A percentile compares a stretch with the other conserved stretches of the same genome.
phyloP scores from a whole-genome alignment of 2,113 vertebrate genomes.

The Chelonoidis abingdonii region DNA sequence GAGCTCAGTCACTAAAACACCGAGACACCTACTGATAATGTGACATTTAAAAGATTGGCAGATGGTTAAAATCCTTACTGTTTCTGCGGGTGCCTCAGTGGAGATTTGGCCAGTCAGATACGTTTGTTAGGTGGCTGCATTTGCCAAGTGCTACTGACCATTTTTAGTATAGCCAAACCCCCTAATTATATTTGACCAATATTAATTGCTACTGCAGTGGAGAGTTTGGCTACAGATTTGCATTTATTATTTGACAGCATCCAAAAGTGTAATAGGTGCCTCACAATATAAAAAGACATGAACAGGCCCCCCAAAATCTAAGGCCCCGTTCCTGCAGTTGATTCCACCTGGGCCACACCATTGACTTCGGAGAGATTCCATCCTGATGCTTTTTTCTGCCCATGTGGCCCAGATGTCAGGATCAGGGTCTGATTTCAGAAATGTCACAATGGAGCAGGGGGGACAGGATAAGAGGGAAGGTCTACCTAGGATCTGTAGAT shows the following conservation, averaged over 20 bases:
- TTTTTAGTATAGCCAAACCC: conserved; percentile 10
- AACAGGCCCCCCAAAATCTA: background rate
- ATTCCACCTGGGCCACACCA: background rate
- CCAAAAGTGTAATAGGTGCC: background rate
- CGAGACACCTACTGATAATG: background rate
- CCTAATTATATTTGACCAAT: conserved; percentile 12
- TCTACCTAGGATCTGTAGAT: conserved; percentile 44
- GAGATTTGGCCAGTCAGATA: background rate
- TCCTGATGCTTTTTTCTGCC: background rate
- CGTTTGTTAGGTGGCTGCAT: background rate
- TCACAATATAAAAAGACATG: background rate
- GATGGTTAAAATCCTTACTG: background rate
- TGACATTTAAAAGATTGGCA: background rate
- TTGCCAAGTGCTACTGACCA: background rate
- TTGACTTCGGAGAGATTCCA: background rate
- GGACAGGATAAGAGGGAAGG: background rate
- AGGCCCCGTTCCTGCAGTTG: accelerated
- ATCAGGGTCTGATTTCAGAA: conserved; percentile 3
- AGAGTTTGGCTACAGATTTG: background rate
- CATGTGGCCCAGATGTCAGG: background rate
- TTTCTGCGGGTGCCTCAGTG: background rate
- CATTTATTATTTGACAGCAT: background rate
- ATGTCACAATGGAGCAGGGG: accelerated
- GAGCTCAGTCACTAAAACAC: background rate
- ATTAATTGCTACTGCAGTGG: accelerated